These are phyloP conservation scores for Drosophila repletoides DNA, from an alignment of 1,140 invertebrate genomes.

Conservation along the genomic window DNA sequence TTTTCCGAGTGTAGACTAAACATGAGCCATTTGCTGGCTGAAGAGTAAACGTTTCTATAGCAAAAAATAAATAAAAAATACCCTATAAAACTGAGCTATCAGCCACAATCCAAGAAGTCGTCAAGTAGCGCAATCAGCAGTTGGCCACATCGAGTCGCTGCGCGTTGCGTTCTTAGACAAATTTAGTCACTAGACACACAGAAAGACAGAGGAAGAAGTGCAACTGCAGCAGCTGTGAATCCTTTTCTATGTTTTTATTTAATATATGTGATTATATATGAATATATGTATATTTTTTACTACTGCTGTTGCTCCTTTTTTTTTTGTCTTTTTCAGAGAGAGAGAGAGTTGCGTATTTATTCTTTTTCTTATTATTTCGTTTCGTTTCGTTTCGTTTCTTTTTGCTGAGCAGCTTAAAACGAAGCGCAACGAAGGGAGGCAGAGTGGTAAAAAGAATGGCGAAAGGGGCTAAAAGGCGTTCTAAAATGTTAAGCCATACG, in stretches of 20 bases:
- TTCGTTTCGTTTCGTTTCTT: conserved; percentile 6
- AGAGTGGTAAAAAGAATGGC: conserved; percentile 1
- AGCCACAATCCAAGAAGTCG: no score
- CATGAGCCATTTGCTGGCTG: no score
- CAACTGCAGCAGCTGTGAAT: conserved; percentile 4
- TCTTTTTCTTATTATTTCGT: conserved; percentile 18
- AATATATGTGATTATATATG: conserved; percentile 47
- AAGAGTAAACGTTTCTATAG: no score
- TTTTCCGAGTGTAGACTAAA: no score
- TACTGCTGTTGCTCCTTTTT: conserved; percentile 29
- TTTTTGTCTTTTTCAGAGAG: conserved; percentile 14
- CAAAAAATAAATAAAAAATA: no score
- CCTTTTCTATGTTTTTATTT: conserved; percentile 24
- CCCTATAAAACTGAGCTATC: background rate
- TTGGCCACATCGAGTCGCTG: conserved; percentile 2
- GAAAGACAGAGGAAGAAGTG: background rate
- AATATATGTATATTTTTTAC: conserved; percentile 34
- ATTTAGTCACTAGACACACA: conserved; percentile 7
- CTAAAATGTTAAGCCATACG: conserved; percentile 72
- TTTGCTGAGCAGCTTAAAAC: conserved; percentile 42
- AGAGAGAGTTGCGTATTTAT: conserved; percentile 27
- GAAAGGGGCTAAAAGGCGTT: conserved; percentile 50
- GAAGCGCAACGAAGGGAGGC: background rate
- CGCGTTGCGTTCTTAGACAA: conserved; percentile 11
- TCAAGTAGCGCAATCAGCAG: conserved; percentile 26